Conservation (phyloP, 2,888 invertebrate genomes). For the Exocentrus adspersus region DNA sequence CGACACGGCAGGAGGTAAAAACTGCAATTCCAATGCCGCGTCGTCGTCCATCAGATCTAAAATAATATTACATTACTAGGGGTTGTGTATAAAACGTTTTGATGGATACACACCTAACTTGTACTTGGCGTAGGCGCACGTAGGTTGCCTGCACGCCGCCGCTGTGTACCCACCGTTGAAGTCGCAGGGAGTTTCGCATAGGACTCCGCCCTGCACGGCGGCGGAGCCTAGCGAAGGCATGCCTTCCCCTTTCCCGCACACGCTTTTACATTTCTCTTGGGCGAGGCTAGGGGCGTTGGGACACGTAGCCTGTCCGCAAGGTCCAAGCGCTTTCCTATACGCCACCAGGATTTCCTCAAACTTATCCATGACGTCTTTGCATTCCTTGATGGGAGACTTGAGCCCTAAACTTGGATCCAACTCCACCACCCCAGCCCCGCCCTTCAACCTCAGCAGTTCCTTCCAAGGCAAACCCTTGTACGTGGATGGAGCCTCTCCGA, state of each 20-base stretch:
- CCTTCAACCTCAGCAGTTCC: constrained; percentile 13
- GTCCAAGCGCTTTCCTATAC: constrained; percentile 59
- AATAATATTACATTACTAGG: no score
- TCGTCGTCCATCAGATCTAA: constrained; percentile 54
- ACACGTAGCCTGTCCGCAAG: constrained; percentile 58
- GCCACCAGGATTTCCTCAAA: constrained; percentile 56
- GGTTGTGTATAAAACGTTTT: no score
- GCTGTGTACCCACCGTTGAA: constrained; percentile 37
- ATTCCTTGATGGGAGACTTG: constrained; percentile 54
- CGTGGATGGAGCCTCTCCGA: background rate
- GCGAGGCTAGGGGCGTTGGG: constrained; percentile 55
- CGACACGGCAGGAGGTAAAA: constrained; percentile 48
- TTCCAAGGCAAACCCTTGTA: background rate
- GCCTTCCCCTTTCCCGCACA: constrained; percentile 41
- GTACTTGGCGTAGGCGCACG: constrained; percentile 58
- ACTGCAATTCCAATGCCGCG: constrained; percentile 49
- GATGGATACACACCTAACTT: constrained; percentile 46
- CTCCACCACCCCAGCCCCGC: constrained; percentile 2
- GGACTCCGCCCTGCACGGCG: constrained; percentile 26
- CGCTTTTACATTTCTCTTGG: constrained; percentile 51
- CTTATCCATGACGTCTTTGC: constrained; percentile 59
- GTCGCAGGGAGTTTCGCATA: constrained; percentile 46
- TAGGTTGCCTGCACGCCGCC: constrained; percentile 55
- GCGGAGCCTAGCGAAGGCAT: background rate
- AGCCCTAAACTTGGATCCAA: constrained; percentile 15